Conservation (phyloP, 2,888 invertebrate genomes). For the Nezara viridula region DNA sequence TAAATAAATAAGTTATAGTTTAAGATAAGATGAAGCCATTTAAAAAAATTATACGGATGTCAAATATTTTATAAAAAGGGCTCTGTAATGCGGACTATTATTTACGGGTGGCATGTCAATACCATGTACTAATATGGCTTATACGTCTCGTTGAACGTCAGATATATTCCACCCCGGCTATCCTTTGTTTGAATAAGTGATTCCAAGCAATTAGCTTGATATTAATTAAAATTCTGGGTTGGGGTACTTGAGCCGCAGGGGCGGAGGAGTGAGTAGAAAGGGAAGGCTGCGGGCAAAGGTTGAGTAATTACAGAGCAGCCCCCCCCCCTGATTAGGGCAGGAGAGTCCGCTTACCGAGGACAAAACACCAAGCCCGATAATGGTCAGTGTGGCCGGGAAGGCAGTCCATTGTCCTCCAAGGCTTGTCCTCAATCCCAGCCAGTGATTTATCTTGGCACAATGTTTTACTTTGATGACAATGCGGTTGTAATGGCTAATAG, state of each 20-base stretch:
- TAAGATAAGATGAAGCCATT: too few relatives aligned
- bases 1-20: too few relatives aligned
- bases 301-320: not conserved
- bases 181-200: not conserved
- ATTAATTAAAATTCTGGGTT: not conserved
- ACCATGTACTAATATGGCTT: not conserved
- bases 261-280: not conserved
- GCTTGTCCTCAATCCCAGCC: not conserved
- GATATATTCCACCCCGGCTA: too few relatives aligned
- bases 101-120: too few relatives aligned
- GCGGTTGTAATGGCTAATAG: not conserved
- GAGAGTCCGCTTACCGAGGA: not conserved
- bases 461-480: not conserved
- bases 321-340: not conserved
- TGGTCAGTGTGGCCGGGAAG: not conserved
- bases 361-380: not conserved
- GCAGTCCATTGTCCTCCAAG: not conserved
- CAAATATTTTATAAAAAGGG: too few relatives aligned
- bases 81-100: too few relatives aligned
- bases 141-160: not conserved
- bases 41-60: too few relatives aligned
- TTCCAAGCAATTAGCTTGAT: not conserved
- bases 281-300: not conserved
- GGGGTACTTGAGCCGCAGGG: not conserved
- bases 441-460: not conserved